A percentile compares a stretch with the other conserved stretches of the same genome.
Conservation (phyloP, 1,140 invertebrate species). For the Calephelis nemesis region DNA sequence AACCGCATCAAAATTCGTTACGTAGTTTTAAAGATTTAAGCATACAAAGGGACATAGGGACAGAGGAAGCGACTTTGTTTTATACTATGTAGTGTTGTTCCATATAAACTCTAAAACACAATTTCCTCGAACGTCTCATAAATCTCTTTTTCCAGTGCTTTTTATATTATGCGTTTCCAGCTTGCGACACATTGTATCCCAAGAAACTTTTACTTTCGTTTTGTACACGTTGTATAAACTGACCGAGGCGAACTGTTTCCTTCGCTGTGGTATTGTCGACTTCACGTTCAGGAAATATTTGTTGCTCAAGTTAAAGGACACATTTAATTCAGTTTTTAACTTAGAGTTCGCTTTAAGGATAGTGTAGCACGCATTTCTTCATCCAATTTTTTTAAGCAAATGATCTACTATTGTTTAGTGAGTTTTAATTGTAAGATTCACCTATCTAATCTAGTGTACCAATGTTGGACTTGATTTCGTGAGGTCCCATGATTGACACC, state of each 20-base stretch:
- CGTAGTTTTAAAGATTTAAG: too few relatives aligned
- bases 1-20: too few relatives aligned
- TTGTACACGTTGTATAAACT: constrained; percentile 2
- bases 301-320: constrained; percentile 1
- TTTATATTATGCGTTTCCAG: constrained; percentile 34
- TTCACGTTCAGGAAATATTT: constrained; percentile 13
- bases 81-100: too few relatives aligned
- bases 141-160: constrained; percentile 27
- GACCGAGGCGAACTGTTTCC: constrained; percentile 1
- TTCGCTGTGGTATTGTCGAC: constrained; percentile 10
- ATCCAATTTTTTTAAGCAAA: too few relatives aligned
- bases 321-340: constrained; percentile 2
- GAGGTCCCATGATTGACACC: too few relatives aligned
- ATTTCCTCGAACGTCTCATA: constrained; percentile 22
- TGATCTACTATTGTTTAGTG: too few relatives aligned
- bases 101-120: constrained; percentile 16
- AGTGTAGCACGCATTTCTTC: too few relatives aligned
- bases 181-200: constrained; percentile 9
- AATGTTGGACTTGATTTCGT: too few relatives aligned
- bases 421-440: too few relatives aligned
- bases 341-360: neutral
- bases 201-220: constrained; percentile 16
- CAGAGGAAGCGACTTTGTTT: too few relatives aligned
- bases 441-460: too few relatives aligned
- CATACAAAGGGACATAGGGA: too few relatives aligned